Conservation (phyloP, 2,888 invertebrate species). For the Drosophila leonis region DNA sequence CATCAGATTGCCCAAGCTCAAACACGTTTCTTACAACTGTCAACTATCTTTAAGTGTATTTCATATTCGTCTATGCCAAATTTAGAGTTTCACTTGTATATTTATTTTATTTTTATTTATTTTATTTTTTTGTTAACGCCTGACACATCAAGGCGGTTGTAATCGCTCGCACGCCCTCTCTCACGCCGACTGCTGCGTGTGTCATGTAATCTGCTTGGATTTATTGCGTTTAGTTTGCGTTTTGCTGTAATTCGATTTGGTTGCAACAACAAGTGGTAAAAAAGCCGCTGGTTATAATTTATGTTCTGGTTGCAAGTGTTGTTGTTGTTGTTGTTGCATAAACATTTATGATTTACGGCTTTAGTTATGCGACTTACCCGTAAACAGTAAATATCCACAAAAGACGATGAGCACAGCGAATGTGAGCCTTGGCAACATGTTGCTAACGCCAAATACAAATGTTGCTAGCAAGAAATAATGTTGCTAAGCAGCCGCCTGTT, state of each 20-base stretch:
- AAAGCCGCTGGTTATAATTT: constrained; percentile 46
- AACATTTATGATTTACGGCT: constrained; percentile 58
- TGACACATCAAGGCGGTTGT: constrained; percentile 71
- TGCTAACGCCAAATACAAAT: constrained; percentile 41
- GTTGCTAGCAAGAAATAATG: constrained; percentile 18
- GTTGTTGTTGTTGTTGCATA: constrained; percentile 47
- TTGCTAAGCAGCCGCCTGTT: constrained; percentile 30
- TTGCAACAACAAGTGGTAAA: constrained; percentile 16
- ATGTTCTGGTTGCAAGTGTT: constrained; percentile 45
- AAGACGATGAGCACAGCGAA: constrained; percentile 81
- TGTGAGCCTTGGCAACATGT: constrained; percentile 83
- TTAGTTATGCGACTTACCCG: constrained; percentile 79
- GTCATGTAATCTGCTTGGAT: constrained; percentile 74
- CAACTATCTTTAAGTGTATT: neutral
- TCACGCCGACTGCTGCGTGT: neutral
- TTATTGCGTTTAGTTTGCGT: constrained; percentile 65
- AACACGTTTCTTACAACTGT: no score
- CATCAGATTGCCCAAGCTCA: no score
- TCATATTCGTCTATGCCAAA: neutral
- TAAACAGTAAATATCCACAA: constrained; percentile 84
- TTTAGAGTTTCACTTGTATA: neutral
- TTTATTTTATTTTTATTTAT: constrained; percentile 7
- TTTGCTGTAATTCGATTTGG: constrained; percentile 72
- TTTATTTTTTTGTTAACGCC: constrained; percentile 30
- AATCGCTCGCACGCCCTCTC: constrained; percentile 32